Evolutionary conservation across 1,140 invertebrate genomes (phyloP).

Genomic region (Daktulosphaira vitifoliae): DNA sequence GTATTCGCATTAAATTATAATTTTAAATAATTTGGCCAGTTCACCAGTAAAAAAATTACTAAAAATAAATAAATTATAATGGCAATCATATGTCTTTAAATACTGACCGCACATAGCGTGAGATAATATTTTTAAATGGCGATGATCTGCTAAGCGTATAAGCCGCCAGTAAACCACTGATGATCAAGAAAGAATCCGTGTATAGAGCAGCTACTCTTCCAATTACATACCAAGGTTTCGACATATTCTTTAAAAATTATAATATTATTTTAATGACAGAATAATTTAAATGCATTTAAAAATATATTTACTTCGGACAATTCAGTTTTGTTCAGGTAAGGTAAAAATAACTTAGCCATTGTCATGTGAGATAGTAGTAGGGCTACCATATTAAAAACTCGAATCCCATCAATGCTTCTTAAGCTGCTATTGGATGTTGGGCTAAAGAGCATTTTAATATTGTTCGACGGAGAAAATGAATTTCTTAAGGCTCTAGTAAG

Average conservation of each 20-base stretch:
- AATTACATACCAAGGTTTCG: constrained; percentile 57
- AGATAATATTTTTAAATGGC: background rate
- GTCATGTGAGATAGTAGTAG: constrained; percentile 59
- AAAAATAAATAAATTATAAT: background rate
- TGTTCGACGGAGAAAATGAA: constrained; percentile 48
- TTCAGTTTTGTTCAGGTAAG: constrained; percentile 56
- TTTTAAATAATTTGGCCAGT: too few species aligned
- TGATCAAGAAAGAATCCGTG: constrained; percentile 64
- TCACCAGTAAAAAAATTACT: background rate
- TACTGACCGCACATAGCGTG: constrained; percentile 20
- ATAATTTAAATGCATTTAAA: background rate
- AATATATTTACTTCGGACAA: constrained; percentile 51
- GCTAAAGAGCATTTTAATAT: constrained; percentile 45
- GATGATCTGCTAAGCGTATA: constrained; percentile 36
- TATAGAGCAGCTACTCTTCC: constrained; percentile 62
- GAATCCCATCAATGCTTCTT: constrained; percentile 50
- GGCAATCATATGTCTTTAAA: background rate
- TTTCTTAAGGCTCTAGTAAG: constrained; percentile 45
- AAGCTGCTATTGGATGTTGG: background rate
- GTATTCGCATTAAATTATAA: too few species aligned
- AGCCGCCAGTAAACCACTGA: constrained; percentile 59
- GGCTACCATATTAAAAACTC: constrained; percentile 55
- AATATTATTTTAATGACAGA: background rate
- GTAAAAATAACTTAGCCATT: constrained; percentile 59
- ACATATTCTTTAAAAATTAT: constrained; percentile 47